Evolutionary conservation across 2,797 vertebrate species (phyloP).

Genomic region (Monodelphis domestica): DNA sequence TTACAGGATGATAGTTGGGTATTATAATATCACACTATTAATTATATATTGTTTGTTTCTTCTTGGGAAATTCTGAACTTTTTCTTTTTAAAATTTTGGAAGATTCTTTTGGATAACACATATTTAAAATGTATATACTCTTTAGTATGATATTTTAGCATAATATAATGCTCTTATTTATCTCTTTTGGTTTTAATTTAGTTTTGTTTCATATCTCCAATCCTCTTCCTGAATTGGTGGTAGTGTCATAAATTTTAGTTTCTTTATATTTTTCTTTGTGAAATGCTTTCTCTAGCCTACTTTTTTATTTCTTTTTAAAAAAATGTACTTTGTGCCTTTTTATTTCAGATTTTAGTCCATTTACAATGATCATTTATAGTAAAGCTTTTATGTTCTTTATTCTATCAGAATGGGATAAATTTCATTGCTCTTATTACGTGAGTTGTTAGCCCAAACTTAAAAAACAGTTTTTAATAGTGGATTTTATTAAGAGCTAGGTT

Average conservation of each 20-base stretch:
- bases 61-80: background rate
- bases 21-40: background rate
- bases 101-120: background rate
- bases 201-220: background rate
- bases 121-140: background rate
- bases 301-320: too few relatives aligned
- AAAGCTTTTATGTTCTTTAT: background rate
- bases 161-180: background rate
- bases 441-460: too few relatives aligned
- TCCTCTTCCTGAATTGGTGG: background rate
- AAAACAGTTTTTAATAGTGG: too few relatives aligned
- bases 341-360: background rate
- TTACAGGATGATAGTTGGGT: background rate
- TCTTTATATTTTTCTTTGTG: background rate
- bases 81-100: background rate
- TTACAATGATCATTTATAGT: background rate
- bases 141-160: background rate
- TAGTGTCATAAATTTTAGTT: background rate
- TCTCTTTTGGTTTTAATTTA: background rate
- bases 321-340: too few relatives aligned
- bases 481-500: too few relatives aligned
- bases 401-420: too few relatives aligned
- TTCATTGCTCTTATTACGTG: too few relatives aligned
- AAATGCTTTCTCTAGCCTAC: background rate
- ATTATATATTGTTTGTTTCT: background rate